Conservation (phyloP, 2,113 vertebrate species). For the Apteryx owenii region DNA sequence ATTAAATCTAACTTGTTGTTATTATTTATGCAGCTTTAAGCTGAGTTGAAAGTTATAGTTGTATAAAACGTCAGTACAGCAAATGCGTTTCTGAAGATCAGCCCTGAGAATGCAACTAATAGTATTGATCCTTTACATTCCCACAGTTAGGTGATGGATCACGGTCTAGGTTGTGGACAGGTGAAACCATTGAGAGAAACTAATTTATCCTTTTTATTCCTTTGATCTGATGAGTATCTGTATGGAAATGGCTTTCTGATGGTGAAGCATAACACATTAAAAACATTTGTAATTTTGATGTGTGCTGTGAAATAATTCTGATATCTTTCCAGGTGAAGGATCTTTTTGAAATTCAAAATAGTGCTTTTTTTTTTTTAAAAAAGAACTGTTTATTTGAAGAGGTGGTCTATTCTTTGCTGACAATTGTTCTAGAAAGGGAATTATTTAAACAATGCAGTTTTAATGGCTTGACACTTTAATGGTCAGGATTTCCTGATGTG, state of each 20-base stretch:
- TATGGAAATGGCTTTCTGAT: not conserved
- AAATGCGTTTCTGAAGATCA: not conserved
- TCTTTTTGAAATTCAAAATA: not conserved
- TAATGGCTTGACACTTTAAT: conserved; percentile 51
- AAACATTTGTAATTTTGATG: not conserved
- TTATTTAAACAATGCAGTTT: conserved; percentile 40
- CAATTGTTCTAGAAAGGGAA: conserved; percentile 1
- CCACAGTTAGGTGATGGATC: not conserved
- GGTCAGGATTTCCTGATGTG: conserved; percentile 58
- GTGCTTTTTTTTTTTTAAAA: not conserved
- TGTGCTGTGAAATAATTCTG: not conserved
- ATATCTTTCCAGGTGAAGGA: not conserved
- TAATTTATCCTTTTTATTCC: not conserved
- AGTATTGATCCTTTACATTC: not conserved
- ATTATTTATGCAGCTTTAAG: not conserved
- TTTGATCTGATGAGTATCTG: not conserved
- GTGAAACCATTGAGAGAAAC: not conserved
- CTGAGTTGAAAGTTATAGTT: not conserved
- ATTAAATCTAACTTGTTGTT: not conserved
- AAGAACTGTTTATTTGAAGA: not conserved
- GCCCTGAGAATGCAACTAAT: not conserved
- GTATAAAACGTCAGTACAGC: not conserved
- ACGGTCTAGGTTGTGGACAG: not conserved
- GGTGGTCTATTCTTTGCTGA: not conserved
- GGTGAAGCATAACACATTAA: not conserved